These are phyloP conservation scores for Catocala fraxini DNA, from an alignment of 2,888 invertebrate species.

Conservation along the genomic window DNA sequence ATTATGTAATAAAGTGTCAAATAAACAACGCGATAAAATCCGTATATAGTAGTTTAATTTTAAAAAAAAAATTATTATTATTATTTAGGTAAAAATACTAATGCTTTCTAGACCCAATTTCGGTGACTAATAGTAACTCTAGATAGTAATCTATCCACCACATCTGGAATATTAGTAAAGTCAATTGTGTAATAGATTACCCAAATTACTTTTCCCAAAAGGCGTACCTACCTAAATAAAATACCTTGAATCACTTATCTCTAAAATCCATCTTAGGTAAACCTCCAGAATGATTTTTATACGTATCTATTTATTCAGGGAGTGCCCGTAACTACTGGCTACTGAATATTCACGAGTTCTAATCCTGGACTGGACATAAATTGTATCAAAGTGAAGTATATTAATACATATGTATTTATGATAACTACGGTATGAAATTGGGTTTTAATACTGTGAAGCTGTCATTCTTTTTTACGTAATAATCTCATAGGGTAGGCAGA, in stretches of 20 bases:
- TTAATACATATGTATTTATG: conserved; percentile 49
- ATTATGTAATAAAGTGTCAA: too few species aligned
- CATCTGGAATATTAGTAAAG: too few species aligned
- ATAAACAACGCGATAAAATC: too few species aligned
- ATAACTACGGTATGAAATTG: conserved; percentile 20
- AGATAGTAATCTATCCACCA: too few species aligned
- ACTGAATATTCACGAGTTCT: conserved; percentile 50
- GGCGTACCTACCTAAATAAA: conserved; percentile 4
- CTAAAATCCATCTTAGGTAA: conserved; percentile 6
- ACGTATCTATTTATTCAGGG: conserved; percentile 39
- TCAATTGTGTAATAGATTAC: not conserved
- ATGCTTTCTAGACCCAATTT: too few species aligned
- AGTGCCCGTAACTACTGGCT: conserved; percentile 25
- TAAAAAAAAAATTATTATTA: too few species aligned
- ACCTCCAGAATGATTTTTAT: conserved; percentile 29
- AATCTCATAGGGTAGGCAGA: too few species aligned
- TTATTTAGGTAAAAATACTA: too few species aligned
- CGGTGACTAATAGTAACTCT: too few species aligned
- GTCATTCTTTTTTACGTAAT: too few species aligned
- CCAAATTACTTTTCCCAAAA: not conserved
- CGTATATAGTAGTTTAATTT: too few species aligned
- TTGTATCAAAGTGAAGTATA: conserved; percentile 36
- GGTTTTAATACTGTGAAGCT: not conserved
- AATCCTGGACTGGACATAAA: conserved; percentile 35
- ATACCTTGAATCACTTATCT: conserved; percentile 11